phyloP scores from a whole-genome alignment of 2,113 vertebrate species.

The Diphyllodes magnificus region DNA sequence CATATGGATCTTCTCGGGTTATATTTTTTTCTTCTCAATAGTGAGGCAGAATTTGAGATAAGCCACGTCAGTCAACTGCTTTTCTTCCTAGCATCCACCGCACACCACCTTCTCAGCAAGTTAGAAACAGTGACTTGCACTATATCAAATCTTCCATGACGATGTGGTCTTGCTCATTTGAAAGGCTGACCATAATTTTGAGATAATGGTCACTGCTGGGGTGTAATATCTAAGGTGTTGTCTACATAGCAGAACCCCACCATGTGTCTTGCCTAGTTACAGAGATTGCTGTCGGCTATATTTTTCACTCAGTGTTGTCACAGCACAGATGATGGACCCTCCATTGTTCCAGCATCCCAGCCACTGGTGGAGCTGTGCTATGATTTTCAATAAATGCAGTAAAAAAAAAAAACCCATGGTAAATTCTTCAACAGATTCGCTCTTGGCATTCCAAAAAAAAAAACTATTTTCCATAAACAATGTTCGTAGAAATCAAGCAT shows the following conservation, averaged over 20 bases:
- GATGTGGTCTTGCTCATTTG: not conserved
- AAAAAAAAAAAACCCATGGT: no score
- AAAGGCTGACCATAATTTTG: not conserved
- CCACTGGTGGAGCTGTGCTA: not conserved
- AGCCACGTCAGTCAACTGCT: not conserved
- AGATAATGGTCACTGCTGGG: not conserved
- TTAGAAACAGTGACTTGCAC: not conserved
- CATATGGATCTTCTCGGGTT: not conserved
- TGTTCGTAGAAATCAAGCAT: not conserved
- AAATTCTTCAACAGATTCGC: not conserved
- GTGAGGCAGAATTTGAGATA: not conserved
- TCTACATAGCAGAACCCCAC: not conserved
- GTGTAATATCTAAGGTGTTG: not conserved
- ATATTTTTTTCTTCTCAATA: not conserved
- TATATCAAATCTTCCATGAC: not conserved
- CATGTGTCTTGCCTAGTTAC: not conserved
- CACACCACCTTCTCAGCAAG: not conserved
- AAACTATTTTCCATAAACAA: not conserved
- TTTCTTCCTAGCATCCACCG: not conserved
- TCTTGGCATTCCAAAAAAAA: not conserved
- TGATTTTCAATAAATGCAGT: not conserved
- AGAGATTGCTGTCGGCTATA: not conserved
- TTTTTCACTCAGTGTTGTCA: not conserved
- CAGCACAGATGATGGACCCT: not conserved
- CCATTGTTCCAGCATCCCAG: not conserved